These are phyloP conservation scores for Crenuchus spilurus DNA, from an alignment of 2,797 vertebrate species.

Conservation along the genomic window DNA sequence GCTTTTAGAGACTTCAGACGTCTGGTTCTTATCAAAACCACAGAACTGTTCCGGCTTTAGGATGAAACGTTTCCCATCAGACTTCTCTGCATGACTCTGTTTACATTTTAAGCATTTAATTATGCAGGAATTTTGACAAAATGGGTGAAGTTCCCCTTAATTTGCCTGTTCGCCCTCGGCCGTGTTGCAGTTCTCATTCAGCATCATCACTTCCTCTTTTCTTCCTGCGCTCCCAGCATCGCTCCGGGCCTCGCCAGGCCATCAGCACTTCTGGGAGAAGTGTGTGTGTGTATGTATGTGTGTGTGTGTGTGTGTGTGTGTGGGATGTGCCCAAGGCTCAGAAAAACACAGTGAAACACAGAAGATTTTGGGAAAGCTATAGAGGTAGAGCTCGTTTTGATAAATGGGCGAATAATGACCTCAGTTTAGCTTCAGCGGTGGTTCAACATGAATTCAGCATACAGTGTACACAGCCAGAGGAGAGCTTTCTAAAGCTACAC, in stretches of 20 bases:
- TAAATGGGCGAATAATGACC: slow-evolving; percentile 72
- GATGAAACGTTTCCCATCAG: too few species aligned
- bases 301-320: slow-evolving; percentile 42
- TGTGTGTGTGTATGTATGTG: slow-evolving; percentile 44
- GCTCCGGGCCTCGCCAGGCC: slow-evolving; percentile 62
- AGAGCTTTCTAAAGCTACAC: slow-evolving; percentile 28
- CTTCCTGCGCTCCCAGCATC: slow-evolving; percentile 59
- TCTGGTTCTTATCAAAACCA: too few species aligned
- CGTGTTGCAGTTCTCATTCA: slow-evolving; percentile 20
- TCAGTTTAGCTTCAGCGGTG: slow-evolving; percentile 68
- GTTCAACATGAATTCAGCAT: slow-evolving; percentile 32
- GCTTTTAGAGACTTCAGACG: too few species aligned
- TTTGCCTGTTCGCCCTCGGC: slow-evolving; percentile 35
- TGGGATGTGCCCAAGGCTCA: neutral
- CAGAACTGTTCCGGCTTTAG: too few species aligned
- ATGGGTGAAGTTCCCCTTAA: too few species aligned
- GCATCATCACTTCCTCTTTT: slow-evolving; percentile 54
- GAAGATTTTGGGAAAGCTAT: neutral
- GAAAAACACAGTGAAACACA: neutral
- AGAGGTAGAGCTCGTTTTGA: slow-evolving; percentile 51
- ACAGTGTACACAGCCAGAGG: neutral
- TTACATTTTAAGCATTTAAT: too few species aligned
- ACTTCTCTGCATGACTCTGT: too few species aligned
- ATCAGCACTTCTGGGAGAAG: slow-evolving; percentile 70
- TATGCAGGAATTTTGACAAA: too few species aligned